Base-by-base conservation (phyloP, 1,140 invertebrate species). In the Platyscapa corneri region DNA sequence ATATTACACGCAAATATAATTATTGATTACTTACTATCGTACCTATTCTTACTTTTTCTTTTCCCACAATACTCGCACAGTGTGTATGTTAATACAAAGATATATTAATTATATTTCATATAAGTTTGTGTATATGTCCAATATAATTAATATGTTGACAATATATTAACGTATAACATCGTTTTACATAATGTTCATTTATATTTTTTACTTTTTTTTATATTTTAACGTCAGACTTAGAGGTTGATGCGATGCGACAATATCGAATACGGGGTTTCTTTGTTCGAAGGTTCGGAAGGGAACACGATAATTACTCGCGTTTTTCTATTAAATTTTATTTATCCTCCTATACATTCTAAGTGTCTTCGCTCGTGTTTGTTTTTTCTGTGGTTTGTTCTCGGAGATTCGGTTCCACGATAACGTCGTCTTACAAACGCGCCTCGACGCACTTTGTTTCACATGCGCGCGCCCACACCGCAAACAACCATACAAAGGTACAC, bases 91-190 rank as follows among this genome's bases (percentile, higher is more conserved):
- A 86, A 83, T 83, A 86, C 81, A 86, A 60, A 83, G 53, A 86
- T 46, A 86, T 86, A 86, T 86, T 86, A 86, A 86, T 86, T 86
- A 86, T 86, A 86, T 86, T 86, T 83, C 85, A 83, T 86, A 83
- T 83, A 83, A 79, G 46, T 42, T 72, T 49, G 46, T 64, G 30
- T 83, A 86, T 83, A 86, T 86, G 56, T 79, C 81, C n/a, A 86
- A 86, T 86, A 86, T 86, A 86, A 86, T 86, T 86, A 86, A 86
- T 86, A 86, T 78, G 81, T 83, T 86, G 85, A 86, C 85, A 86
- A 86, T 86, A 86, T 83, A 86, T 86, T 83, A 86, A 86, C 85
- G 85, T 79, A 64, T 86, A 86, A 86, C 85, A 82, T 86, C 80
- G 56, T 86, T 78, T 83, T 78, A 86, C 85, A 85, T 77, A 82